A percentile compares a stretch with the other conserved stretches of the same genome.
Evolutionary conservation across 2,797 vertebrate genomes (phyloP).

Genomic region (Picus viridis): DNA sequence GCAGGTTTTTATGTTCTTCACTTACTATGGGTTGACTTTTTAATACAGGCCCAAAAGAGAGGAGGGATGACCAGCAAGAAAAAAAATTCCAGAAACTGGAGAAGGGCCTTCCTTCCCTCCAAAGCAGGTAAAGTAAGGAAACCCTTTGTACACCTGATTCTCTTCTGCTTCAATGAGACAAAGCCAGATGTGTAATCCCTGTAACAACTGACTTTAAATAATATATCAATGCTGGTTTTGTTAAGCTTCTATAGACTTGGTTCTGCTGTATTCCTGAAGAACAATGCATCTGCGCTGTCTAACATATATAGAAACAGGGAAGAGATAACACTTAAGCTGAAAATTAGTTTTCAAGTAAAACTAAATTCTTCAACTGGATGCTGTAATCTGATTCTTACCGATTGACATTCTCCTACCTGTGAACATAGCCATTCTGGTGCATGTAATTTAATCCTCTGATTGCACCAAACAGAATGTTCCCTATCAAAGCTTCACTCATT

Average conservation of each 20-base stretch:
- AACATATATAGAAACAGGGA: not conserved
- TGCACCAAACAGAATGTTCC: conserved; percentile 91
- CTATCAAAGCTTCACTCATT: conserved; percentile 95
- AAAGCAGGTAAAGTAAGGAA: not conserved
- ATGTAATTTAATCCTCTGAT: conserved; percentile 93
- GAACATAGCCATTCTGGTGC: conserved; percentile 94
- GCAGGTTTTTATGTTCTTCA: not conserved
- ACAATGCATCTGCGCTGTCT: not conserved
- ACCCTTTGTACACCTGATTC: not conserved
- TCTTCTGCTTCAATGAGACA: not conserved
- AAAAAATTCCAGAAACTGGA: not conserved
- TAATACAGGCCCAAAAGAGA: not conserved
- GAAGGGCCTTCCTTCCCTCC: not conserved
- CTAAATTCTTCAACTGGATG: not conserved
- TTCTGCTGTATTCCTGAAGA: not conserved
- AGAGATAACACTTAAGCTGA: not conserved
- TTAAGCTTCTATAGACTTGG: not conserved
- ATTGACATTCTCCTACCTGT: conserved; percentile 84
- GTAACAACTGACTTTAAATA: not conserved
- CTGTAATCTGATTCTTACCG: not conserved
- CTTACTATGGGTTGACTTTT: not conserved
- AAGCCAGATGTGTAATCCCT: not conserved
- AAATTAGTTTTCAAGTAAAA: not conserved
- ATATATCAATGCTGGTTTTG: not conserved
- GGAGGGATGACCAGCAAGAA: not conserved